Base-by-base conservation (phyloP, 2,113 vertebrate species). In the Corythoichthys intestinalis region DNA sequence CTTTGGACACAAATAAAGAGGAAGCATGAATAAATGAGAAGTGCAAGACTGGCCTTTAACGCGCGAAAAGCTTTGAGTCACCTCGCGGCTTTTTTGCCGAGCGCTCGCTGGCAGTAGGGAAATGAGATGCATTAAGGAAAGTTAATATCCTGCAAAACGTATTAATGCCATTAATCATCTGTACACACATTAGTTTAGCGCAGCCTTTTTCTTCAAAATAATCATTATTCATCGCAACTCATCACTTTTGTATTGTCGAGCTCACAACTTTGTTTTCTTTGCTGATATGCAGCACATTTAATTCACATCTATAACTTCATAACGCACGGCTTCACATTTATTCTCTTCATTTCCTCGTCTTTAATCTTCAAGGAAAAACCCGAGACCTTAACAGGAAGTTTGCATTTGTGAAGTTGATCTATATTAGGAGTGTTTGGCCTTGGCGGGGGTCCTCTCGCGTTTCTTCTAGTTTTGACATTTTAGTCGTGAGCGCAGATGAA, bases 141-240 rank as follows among this genome's bases (percentile, higher is more conserved):
- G 56, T 58, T 58, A 58, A 58, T 58, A 58, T 58, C 56, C 56
- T 58, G 56, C 35, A 14, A 56, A 58, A 58, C 37, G 34, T 58
- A 58, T 58, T 58, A 14, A 37, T 58, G 56, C 35, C 56, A 58
- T 58, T 58, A 58, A 58, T 58, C 56, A 58, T 35, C 56, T 14
- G 34, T 58, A 37, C 56, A 15, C 56, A 14, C 12, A 28, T 57
- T 35, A 57, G 54, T 37, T 58, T 58, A 58, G 34, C 13, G 34
- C 13, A 58, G 56, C 34, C 56, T 37, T 20, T 37, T 37, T 44
- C 41, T 44, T 44, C 12, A 34, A 56, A 34, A 56, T 28, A 1
- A 56, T 34, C 5, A 54, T 56, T 56, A 34, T 56, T 34, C 53
- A 28, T 56, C 53, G 11, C 53, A 56, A 28, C 20, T 56, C 53